phyloP scores from a whole-genome alignment of 1,140 invertebrate species.

The Triops longicaudatus region DNA sequence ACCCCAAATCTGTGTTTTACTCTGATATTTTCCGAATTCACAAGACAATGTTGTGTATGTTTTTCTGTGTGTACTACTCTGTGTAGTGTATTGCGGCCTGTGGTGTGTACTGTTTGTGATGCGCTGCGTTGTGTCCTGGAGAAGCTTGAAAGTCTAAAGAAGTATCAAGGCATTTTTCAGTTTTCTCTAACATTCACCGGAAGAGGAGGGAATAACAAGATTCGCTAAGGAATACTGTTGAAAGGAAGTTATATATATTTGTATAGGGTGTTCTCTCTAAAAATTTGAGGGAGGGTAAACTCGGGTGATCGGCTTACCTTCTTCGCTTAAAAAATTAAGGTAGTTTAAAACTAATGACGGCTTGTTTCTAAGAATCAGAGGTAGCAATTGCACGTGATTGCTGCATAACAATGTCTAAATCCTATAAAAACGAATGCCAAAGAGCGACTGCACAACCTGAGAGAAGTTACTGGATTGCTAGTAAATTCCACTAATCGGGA shows the following conservation, averaged over 20 bases:
- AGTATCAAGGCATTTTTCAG: neutral
- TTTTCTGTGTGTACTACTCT: no score
- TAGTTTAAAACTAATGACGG: neutral
- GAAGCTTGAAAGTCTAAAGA: neutral
- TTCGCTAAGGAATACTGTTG: slow-evolving; percentile 1
- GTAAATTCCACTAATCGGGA: neutral
- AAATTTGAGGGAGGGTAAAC: neutral
- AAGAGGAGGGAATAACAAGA: neutral
- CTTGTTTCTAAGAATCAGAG: neutral
- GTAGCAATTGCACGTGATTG: slow-evolving; percentile 10
- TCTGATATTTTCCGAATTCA: no score
- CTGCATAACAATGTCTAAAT: slow-evolving; percentile 4
- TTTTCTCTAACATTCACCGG: neutral
- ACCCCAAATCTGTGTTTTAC: no score
- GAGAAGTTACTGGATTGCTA: slow-evolving; percentile 15
- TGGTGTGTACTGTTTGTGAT: neutral
- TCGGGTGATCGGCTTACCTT: neutral
- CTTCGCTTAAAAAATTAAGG: neutral
- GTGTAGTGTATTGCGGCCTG: neutral
- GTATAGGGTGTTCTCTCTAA: neutral
- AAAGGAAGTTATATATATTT: neutral
- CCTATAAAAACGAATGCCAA: neutral
- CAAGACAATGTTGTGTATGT: no score
- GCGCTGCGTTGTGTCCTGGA: neutral
- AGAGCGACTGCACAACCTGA: slow-evolving; percentile 10